These are phyloP conservation scores for Lepus townsendii DNA, from an alignment of 2,797 vertebrate species.

Conservation along the genomic window DNA sequence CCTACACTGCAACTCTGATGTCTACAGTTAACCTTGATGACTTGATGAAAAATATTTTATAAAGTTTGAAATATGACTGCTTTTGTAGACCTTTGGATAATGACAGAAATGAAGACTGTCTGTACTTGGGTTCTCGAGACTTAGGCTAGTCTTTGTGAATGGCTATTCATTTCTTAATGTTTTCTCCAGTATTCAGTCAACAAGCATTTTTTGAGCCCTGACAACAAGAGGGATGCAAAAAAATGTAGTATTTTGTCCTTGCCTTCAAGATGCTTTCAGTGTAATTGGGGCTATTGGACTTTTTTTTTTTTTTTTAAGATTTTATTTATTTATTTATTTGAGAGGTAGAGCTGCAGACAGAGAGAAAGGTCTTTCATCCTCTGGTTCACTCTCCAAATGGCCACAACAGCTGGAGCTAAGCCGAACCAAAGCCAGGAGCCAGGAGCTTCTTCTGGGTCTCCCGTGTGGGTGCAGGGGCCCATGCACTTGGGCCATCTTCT, in stretches of 20 bases:
- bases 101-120: constrained; percentile 52
- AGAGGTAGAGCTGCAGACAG: too few species aligned
- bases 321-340: too few species aligned
- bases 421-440: too few species aligned
- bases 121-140: constrained; percentile 45
- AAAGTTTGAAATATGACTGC: constrained; percentile 39
- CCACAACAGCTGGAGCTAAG: too few species aligned
- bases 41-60: constrained; percentile 62
- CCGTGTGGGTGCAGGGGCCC: too few species aligned
- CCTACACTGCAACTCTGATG: constrained; percentile 42
- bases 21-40: constrained; percentile 54
- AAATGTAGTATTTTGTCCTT: constrained; percentile 41
- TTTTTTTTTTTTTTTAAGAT: not conserved
- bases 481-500: too few species aligned
- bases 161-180: constrained; percentile 28
- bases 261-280: not conserved
- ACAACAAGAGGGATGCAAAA: constrained; percentile 15
- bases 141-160: constrained; percentile 25
- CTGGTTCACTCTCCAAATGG: too few species aligned
- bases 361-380: too few species aligned
- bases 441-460: too few species aligned
- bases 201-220: constrained; percentile 23
- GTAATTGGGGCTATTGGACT: not conserved
- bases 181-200: constrained; percentile 31
- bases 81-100: constrained; percentile 54